These are phyloP conservation scores for Microplitis mediator DNA, from an alignment of 1,140 invertebrate species.

Conservation along the genomic window DNA sequence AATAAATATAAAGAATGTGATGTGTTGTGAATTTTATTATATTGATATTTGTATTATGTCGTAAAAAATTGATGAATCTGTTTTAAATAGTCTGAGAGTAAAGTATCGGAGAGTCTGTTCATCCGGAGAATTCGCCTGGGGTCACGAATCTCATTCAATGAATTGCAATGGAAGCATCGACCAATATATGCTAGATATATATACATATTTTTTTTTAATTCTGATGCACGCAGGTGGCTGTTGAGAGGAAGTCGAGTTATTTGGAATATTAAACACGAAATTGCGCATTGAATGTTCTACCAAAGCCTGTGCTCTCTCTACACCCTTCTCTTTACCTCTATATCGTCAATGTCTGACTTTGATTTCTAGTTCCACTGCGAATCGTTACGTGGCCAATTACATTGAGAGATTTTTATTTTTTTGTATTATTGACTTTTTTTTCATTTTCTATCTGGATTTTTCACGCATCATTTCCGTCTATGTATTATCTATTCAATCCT, in stretches of 20 bases:
- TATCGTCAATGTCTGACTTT: conserved; percentile 9
- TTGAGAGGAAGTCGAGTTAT: conserved; percentile 54
- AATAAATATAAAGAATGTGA: no score
- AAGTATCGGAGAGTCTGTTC: not conserved
- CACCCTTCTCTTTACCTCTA: not conserved
- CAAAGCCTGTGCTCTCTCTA: conserved; percentile 40
- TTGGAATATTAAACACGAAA: conserved; percentile 57
- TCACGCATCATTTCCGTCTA: no score
- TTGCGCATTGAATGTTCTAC: conserved; percentile 52
- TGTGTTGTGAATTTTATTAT: no score
- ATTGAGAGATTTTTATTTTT: not conserved
- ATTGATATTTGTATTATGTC: not conserved
- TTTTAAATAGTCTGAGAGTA: not conserved
- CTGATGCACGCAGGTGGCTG: conserved; percentile 22
- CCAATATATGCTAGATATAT: conserved; percentile 3
- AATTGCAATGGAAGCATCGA: not conserved
- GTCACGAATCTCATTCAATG: conserved; percentile 9
- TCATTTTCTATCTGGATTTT: not conserved
- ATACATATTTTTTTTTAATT: not conserved
- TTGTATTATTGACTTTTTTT: not conserved
- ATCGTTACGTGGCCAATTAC: not conserved
- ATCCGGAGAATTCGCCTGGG: not conserved
- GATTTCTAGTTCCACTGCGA: not conserved
- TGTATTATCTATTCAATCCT: no score
- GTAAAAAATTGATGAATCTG: not conserved